A percentile compares a stretch with the other conserved stretches of the same genome.
Conservation (phyloP, 2,888 invertebrate genomes). For the Leptarthrus brevirostris region DNA sequence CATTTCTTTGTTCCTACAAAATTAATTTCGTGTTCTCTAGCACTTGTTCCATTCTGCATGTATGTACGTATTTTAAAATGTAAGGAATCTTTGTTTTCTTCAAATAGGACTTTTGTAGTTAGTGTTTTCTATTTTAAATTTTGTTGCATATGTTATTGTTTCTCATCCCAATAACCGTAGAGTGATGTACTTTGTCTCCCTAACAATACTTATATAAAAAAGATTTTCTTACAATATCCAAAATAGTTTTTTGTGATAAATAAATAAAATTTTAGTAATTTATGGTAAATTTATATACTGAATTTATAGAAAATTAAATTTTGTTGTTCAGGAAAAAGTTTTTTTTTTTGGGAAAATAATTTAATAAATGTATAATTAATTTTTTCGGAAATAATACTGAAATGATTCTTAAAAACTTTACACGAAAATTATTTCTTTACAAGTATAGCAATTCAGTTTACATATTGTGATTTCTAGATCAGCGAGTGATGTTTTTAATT, state of each 20-base stretch:
- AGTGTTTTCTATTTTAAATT: neutral
- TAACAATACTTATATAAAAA: neutral
- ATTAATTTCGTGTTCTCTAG: constrained; percentile 5
- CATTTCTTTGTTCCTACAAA: constrained; percentile 4
- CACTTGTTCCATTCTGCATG: neutral
- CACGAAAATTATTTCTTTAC: too few relatives aligned
- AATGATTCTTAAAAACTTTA: too few relatives aligned
- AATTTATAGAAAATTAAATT: neutral
- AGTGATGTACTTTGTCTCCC: neutral
- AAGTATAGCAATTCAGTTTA: too few relatives aligned
- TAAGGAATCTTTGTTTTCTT: constrained; percentile 39
- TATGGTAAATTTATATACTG: too few relatives aligned
- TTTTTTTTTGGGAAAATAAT: neutral
- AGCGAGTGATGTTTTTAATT: too few relatives aligned
- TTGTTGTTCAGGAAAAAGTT: neutral
- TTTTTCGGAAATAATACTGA: too few relatives aligned
- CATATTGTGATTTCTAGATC: too few relatives aligned
- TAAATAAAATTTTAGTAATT: neutral
- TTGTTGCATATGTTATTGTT: constrained; percentile 1
- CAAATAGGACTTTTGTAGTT: constrained; percentile 30
- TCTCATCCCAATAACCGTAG: constrained; percentile 10
- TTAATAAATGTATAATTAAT: neutral
- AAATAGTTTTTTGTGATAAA: neutral
- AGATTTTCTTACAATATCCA: neutral
- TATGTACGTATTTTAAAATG: constrained; percentile 40